phyloP scores from a whole-genome alignment of 2,888 invertebrate species.

The Nycteola revayana region DNA sequence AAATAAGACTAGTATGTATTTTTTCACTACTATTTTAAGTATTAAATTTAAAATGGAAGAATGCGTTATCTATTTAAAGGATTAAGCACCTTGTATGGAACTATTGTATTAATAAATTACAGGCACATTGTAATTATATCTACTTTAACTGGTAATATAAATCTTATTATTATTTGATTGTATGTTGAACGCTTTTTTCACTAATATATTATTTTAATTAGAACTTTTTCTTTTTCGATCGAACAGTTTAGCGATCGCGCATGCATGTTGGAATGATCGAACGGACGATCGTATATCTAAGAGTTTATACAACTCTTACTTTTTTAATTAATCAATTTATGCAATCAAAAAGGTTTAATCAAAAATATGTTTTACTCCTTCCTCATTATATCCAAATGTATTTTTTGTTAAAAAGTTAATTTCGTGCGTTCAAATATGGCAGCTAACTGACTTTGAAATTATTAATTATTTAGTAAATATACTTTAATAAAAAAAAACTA shows the following conservation, averaged over 20 bases:
- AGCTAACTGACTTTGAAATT: constrained; percentile 28
- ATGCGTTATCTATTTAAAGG: constrained; percentile 38
- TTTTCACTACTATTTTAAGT: constrained; percentile 35
- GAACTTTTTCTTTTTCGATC: too few species aligned
- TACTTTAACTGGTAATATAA: constrained; percentile 40
- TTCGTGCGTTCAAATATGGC: constrained; percentile 39
- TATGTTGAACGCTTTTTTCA: constrained; percentile 31
- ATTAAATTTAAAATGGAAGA: constrained; percentile 46
- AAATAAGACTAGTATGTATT: constrained; percentile 61
- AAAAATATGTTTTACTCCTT: too few species aligned
- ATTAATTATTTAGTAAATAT: constrained; percentile 18
- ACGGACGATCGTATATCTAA: too few species aligned
- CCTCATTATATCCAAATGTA: too few species aligned
- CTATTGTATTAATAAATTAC: constrained; percentile 50
- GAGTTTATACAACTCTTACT: too few species aligned
- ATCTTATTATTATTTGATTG: constrained; percentile 26
- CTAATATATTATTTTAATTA: too few species aligned
- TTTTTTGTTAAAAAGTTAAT: not conserved
- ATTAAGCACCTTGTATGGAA: constrained; percentile 61
- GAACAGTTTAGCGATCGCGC: too few species aligned
- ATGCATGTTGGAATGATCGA: too few species aligned
- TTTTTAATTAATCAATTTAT: too few species aligned
- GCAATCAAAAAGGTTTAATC: too few species aligned
- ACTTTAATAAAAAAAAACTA: constrained; percentile 12
- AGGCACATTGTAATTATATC: constrained; percentile 56